phyloP scores from a whole-genome alignment of 2,113 vertebrate genomes.

The Marmota monax region DNA sequence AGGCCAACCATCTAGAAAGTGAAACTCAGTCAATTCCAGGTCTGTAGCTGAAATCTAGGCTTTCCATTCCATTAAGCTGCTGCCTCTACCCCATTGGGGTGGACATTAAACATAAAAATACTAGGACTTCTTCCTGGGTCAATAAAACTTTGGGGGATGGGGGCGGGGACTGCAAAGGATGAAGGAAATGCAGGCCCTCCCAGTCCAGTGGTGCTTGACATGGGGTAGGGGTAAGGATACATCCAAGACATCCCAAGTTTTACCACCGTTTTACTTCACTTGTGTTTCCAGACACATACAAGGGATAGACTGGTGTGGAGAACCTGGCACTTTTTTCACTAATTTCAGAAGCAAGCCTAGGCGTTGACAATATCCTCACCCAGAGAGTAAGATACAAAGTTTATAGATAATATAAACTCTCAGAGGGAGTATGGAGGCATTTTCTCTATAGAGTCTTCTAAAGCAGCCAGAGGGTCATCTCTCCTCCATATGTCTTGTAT shows the following conservation, averaged over 20 bases:
- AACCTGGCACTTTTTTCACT: slow-evolving; percentile 30
- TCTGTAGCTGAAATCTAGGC: neutral
- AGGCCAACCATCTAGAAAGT: neutral
- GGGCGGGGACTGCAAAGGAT: neutral
- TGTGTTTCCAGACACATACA: neutral
- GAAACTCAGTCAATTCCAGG: neutral
- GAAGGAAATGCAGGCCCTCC: neutral
- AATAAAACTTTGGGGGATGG: neutral
- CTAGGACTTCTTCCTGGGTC: neutral
- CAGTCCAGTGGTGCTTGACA: neutral
- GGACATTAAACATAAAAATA: neutral
- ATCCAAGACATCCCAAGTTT: neutral
- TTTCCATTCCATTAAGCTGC: neutral
- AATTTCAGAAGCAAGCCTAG: neutral
- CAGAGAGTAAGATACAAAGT: neutral
- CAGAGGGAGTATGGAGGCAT: neutral
- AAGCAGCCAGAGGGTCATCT: neutral
- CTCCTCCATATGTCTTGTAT: neutral
- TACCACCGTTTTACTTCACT: neutral
- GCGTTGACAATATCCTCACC: neutral
- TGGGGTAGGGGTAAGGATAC: neutral
- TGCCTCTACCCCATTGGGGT: neutral
- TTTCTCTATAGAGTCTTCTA: slow-evolving; percentile 14
- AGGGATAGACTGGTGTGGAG: neutral
- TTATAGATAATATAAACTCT: neutral